A percentile compares a stretch with the other conserved stretches of the same genome.
Evolutionary conservation across 2,797 vertebrate genomes (phyloP).

Genomic region (Oreonectes daqikongensis): DNA sequence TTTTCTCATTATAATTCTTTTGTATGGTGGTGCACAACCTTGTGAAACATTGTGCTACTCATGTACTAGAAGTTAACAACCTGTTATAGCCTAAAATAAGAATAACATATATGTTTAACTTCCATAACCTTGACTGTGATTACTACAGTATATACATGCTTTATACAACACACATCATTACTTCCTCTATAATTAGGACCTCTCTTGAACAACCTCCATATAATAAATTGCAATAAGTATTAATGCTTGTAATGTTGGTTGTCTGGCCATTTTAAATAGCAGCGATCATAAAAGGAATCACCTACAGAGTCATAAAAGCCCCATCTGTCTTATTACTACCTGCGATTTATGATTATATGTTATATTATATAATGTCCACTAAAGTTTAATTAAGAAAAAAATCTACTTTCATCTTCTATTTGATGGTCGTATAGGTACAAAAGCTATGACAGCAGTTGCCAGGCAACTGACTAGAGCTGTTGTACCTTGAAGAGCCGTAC

Average conservation of each 20-base stretch:
- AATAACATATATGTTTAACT: background rate
- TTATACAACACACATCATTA: background rate
- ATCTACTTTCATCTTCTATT: slow-evolving; percentile 2
- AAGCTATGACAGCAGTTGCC: slow-evolving; percentile 45
- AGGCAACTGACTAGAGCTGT: slow-evolving; percentile 49
- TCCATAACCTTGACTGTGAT: background rate
- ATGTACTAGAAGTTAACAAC: slow-evolving; percentile 2
- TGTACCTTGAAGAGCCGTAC: slow-evolving; percentile 18
- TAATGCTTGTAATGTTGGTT: background rate
- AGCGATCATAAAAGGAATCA: background rate
- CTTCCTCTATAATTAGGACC: background rate
- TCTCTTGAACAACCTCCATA: background rate
- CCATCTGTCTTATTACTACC: slow-evolving; percentile 21
- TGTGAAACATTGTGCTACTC: background rate
- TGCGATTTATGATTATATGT: background rate
- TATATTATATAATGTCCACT: background rate
- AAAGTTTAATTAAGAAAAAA: slow-evolving; percentile 28
- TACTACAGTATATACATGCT: background rate
- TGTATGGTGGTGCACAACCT: slow-evolving; percentile 1
- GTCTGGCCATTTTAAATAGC: background rate
- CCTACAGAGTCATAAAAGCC: slow-evolving; percentile 7
- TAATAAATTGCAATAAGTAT: background rate
- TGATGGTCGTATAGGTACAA: slow-evolving; percentile 10
- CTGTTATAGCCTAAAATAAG: background rate
- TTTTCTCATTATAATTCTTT: background rate